Evolutionary conservation across 2,888 invertebrate genomes (phyloP).

Genomic region (Lacanobia wlatinum): DNA sequence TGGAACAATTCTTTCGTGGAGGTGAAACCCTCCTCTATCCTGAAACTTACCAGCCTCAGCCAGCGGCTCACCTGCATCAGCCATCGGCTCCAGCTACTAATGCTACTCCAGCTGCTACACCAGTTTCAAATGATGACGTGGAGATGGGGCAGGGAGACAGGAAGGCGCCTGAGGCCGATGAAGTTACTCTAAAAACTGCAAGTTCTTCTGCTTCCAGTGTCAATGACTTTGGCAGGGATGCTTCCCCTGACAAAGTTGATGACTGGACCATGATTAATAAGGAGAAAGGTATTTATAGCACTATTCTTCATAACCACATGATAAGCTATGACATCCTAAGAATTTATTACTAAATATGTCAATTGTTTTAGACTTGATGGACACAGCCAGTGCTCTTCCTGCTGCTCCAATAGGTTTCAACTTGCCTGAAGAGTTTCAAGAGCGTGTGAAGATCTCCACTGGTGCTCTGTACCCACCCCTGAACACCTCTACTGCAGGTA

Average conservation of each 20-base stretch:
- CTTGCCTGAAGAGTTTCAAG: slow-evolving; percentile 80
- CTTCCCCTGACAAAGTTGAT: slow-evolving; percentile 79
- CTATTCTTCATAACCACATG: not conserved
- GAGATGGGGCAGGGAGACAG: slow-evolving; percentile 75
- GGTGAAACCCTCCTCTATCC: slow-evolving; percentile 14
- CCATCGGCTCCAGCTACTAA: slow-evolving; percentile 22
- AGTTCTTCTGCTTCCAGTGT: slow-evolving; percentile 60
- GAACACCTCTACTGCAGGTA: slow-evolving; percentile 83
- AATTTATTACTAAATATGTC: not conserved
- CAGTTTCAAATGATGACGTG: slow-evolving; percentile 58
- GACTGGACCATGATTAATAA: slow-evolving; percentile 85
- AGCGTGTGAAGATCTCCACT: slow-evolving; percentile 73
- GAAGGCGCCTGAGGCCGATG: slow-evolving; percentile 57
- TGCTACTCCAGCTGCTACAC: slow-evolving; percentile 39
- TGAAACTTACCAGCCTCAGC: not conserved
- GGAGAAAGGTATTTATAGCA: slow-evolving; percentile 77
- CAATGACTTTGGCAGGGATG: slow-evolving; percentile 68
- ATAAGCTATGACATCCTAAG: not conserved
- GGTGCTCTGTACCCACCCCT: slow-evolving; percentile 81
- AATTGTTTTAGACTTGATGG: slow-evolving; percentile 77
- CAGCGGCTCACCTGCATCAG: slow-evolving; percentile 23
- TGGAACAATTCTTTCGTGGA: slow-evolving; percentile 27
- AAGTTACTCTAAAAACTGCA: slow-evolving; percentile 55
- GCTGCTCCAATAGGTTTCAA: slow-evolving; percentile 77
- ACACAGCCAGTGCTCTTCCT: slow-evolving; percentile 64